These are phyloP conservation scores for Neodiprion fabricii DNA, from an alignment of 1,140 invertebrate species.

Conservation along the genomic window DNA sequence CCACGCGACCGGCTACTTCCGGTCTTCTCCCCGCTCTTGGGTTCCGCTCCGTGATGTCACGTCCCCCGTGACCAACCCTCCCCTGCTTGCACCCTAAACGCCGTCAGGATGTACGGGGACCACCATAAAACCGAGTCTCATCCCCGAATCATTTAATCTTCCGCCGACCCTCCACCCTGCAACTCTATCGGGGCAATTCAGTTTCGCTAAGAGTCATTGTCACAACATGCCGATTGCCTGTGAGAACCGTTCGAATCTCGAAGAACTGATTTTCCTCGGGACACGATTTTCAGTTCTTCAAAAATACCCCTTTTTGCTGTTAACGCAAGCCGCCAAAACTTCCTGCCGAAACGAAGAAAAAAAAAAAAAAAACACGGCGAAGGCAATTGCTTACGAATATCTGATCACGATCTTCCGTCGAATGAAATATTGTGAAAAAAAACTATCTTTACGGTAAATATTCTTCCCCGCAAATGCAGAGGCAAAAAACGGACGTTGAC, in stretches of 20 bases:
- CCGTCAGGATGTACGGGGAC: background rate
- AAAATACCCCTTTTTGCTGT: background rate
- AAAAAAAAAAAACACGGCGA: too few species aligned
- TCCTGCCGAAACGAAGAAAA: background rate
- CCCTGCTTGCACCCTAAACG: background rate
- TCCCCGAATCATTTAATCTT: conserved; percentile 29
- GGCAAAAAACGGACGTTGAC: too few species aligned
- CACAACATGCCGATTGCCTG: background rate
- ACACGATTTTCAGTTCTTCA: background rate
- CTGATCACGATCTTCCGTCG: too few species aligned
- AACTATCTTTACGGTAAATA: too few species aligned
- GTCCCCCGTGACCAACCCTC: conserved; percentile 29
- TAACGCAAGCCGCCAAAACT: background rate
- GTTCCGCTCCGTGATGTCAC: conserved; percentile 41
- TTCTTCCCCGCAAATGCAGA: too few species aligned
- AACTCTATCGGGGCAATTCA: background rate
- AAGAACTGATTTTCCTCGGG: background rate
- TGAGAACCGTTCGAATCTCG: background rate
- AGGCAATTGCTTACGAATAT: too few species aligned
- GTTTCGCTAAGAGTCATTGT: conserved; percentile 13
- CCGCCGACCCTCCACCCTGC: conserved; percentile 8
- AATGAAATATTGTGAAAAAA: too few species aligned
- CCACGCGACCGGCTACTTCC: conserved; percentile 57
- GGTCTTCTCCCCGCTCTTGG: conserved; percentile 36
- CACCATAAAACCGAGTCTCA: conserved; percentile 24